These are phyloP conservation scores for Euphydryas editha DNA, from an alignment of 2,888 invertebrate species.

Conservation along the genomic window DNA sequence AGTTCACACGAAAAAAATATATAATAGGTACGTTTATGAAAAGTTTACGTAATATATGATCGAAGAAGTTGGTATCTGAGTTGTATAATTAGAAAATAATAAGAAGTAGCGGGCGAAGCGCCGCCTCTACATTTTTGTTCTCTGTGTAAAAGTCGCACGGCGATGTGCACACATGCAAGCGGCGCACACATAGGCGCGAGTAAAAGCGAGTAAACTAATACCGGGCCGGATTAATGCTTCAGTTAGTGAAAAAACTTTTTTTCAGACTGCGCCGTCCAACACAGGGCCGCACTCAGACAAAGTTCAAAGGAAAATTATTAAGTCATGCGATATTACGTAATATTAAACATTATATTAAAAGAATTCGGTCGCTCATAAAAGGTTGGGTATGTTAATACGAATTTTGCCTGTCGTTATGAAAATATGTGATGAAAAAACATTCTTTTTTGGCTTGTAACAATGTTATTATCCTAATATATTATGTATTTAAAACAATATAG, in stretches of 20 bases:
- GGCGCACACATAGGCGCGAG: slow-evolving; percentile 66
- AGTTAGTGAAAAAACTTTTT: slow-evolving; percentile 84
- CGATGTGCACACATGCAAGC: slow-evolving; percentile 65
- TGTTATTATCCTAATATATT: neutral
- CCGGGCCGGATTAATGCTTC: slow-evolving; percentile 83
- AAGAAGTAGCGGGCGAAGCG: slow-evolving; percentile 43
- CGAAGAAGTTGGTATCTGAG: slow-evolving; percentile 49
- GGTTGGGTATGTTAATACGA: slow-evolving; percentile 23
- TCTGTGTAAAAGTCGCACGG: slow-evolving; percentile 79
- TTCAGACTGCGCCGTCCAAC: slow-evolving; percentile 81
- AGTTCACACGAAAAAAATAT: too few relatives aligned
- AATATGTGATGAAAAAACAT: slow-evolving; percentile 8
- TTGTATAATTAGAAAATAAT: slow-evolving; percentile 39
- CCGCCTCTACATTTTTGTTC: slow-evolving; percentile 60
- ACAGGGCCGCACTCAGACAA: slow-evolving; percentile 68
- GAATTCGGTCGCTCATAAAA: slow-evolving; percentile 29
- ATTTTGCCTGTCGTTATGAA: slow-evolving; percentile 32
- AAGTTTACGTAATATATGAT: slow-evolving; percentile 38
- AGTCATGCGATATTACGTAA: slow-evolving; percentile 40
- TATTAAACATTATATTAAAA: slow-evolving; percentile 41
- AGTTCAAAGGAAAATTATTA: slow-evolving; percentile 45
- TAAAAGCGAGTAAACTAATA: slow-evolving; percentile 83
- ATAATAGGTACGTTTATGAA: neutral
- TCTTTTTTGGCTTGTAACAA: neutral
- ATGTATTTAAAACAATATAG: too few relatives aligned